These are phyloP conservation scores for Apamea crenata DNA, from an alignment of 2,888 invertebrate species.

Conservation along the genomic window DNA sequence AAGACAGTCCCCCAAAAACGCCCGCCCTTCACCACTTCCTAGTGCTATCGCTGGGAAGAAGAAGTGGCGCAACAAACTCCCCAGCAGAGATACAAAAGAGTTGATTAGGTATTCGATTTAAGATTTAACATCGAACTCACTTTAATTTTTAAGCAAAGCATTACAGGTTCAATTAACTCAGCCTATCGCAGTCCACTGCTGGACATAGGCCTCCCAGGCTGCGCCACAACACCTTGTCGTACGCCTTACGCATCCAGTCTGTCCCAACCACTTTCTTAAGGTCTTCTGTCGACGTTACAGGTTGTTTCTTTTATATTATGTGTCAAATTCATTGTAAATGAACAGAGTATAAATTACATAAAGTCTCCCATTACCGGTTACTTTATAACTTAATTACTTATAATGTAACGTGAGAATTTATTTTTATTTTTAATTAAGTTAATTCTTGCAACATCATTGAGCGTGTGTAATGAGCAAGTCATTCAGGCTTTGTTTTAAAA, in stretches of 20 bases:
- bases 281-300: too few relatives aligned
- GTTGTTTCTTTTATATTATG: neutral
- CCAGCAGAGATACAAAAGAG: too few relatives aligned
- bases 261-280: too few relatives aligned
- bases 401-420: neutral
- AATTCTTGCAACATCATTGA: slow-evolving; percentile 19
- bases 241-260: too few relatives aligned
- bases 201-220: too few relatives aligned
- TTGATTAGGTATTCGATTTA: neutral
- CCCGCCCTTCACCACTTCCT: too few relatives aligned
- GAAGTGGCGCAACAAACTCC: too few relatives aligned
- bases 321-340: neutral
- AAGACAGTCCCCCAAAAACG: too few relatives aligned
- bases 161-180: too few relatives aligned
- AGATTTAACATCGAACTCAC: neutral
- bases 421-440: neutral
- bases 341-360: neutral
- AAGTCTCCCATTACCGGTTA: neutral
- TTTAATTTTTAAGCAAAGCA: neutral
- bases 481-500: neutral
- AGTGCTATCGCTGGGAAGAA: too few relatives aligned
- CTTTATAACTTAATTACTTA: neutral
- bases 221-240: too few relatives aligned
- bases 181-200: too few relatives aligned
- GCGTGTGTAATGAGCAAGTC: slow-evolving; percentile 13